A percentile compares a stretch with the other conserved stretches of the same genome.
These are phyloP conservation scores for Sebastes trivittatus DNA, from an alignment of 2,797 vertebrate species.

Conservation along the genomic window DNA sequence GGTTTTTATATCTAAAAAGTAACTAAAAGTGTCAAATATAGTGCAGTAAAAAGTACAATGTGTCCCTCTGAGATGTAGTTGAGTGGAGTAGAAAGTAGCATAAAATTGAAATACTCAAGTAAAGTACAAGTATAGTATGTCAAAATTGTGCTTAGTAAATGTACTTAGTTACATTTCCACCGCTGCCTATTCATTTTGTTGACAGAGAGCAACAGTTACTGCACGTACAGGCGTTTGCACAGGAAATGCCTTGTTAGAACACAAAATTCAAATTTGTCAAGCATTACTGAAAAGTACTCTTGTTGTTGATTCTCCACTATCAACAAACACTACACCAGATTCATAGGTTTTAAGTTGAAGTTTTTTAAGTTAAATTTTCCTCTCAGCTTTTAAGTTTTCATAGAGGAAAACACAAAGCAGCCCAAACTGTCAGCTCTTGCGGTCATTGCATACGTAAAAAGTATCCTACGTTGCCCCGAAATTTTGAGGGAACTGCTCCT, in stretches of 20 bases:
- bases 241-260: not conserved
- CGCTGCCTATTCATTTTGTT: not conserved
- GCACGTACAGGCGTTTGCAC: not conserved
- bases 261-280: not conserved
- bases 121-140: no score
- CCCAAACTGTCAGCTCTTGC: not conserved
- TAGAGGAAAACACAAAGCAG: not conserved
- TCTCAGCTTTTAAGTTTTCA: not conserved
- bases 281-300: not conserved
- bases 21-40: no score
- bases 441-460: not conserved
- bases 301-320: not conserved
- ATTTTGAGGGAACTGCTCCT: not conserved
- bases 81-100: no score
- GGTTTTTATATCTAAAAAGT: no score
- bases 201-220: not conserved
- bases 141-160: not conserved
- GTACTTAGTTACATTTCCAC: not conserved
- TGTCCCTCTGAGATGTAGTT: no score
- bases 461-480: not conserved
- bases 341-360: not conserved
- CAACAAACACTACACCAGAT: not conserved
- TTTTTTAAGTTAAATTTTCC: no score
- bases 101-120: accelerated
- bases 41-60: no score